A percentile compares a stretch with the other conserved stretches of the same genome.
phyloP scores from a whole-genome alignment of 2,113 vertebrate genomes.

The Nerophis ophidion region DNA sequence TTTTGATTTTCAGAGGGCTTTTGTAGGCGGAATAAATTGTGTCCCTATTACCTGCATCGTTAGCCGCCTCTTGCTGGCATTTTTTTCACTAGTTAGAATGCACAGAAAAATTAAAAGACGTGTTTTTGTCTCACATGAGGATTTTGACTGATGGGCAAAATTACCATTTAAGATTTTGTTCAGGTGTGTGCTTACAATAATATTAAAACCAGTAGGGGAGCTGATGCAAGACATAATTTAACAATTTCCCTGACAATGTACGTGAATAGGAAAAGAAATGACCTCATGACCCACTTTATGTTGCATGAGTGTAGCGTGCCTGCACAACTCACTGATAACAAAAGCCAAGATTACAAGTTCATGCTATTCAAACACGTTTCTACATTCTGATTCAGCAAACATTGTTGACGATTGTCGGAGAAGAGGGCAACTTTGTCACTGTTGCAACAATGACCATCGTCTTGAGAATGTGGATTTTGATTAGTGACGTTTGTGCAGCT shows the following conservation, averaged over 20 bases:
- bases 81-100: no score
- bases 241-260: conserved; percentile 1
- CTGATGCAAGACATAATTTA: conserved; percentile 3
- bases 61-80: no score
- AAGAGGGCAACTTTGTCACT: neutral
- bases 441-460: neutral
- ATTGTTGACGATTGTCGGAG: neutral
- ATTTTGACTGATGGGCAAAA: no score
- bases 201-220: neutral
- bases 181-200: no score
- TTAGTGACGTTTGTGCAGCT: neutral
- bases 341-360: neutral
- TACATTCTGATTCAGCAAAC: conserved; percentile 2
- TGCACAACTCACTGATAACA: neutral
- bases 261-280: neutral
- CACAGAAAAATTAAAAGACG: no score
- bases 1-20: no score
- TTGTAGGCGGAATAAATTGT: no score
- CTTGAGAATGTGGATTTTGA: neutral
- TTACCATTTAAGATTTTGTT: no score
- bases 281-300: neutral
- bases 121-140: no score
- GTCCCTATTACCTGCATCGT: no score
- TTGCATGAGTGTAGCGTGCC: conserved; percentile 1
- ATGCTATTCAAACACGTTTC: conserved; percentile 1